These are phyloP conservation scores for Holotrichia oblita DNA, from an alignment of 1,140 invertebrate genomes.

Conservation along the genomic window DNA sequence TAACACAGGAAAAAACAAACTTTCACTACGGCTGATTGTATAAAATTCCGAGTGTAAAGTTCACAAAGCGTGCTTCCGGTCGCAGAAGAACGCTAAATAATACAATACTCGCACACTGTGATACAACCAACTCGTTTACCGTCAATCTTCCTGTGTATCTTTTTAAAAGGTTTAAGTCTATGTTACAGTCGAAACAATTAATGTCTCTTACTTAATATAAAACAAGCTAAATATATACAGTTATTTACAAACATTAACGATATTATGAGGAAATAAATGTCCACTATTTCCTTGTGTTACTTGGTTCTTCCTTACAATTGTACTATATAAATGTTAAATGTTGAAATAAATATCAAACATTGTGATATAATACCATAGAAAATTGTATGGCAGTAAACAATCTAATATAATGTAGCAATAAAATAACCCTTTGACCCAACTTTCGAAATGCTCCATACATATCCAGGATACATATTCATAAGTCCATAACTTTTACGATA, in stretches of 20 bases:
- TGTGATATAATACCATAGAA: too few relatives aligned
- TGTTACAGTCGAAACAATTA: neutral
- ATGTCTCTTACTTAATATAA: neutral
- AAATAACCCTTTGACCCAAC: neutral
- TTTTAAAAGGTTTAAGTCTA: neutral
- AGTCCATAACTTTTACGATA: neutral
- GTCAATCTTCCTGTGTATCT: conserved; percentile 14
- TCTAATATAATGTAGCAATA: too few relatives aligned
- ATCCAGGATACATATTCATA: too few relatives aligned
- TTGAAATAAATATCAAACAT: too few relatives aligned
- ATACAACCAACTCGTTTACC: neutral
- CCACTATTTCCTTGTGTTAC: too few relatives aligned
- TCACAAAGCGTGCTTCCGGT: conserved; percentile 22
- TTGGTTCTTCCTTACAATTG: too few relatives aligned
- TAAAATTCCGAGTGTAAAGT: conserved; percentile 28
- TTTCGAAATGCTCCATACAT: neutral
- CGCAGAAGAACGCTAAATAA: neutral
- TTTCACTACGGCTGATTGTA: neutral
- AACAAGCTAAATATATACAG: neutral
- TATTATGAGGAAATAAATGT: too few relatives aligned
- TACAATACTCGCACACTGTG: neutral
- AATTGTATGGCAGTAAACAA: too few relatives aligned
- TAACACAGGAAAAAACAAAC: conserved; percentile 21
- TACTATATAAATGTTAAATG: too few relatives aligned
- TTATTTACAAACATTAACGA: neutral